Evolutionary conservation across 1,140 invertebrate species (phyloP), one percentile per base, ranked within the genome.

Genomic region (Contarinia nasturtii): DNA sequence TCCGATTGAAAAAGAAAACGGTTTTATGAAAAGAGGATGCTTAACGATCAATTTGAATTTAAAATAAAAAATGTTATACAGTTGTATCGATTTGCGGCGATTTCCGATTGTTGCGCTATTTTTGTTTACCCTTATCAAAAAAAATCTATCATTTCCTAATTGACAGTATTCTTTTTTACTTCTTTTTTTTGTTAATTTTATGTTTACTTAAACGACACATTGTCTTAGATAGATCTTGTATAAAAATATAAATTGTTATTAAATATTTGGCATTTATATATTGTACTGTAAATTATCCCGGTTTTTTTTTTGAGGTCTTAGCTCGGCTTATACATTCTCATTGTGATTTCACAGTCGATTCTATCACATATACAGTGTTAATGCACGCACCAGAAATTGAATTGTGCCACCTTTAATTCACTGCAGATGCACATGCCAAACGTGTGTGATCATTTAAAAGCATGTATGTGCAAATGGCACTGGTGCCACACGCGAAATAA

Each of bases 251-350:
- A 50, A 56, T 54, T 51, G 47, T 52, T 54, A 41, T 27, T 45
- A 46, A 42, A 12, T 48, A 33, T 51, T 52, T 53, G 50, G 50
- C 49, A 58, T 53, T 53, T n/a, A 33, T 18, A 50, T 48, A 51
- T 63, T 61, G 61, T 63, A 63, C 61, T 63, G 63, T 63, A 63
- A 63, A 63, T 63, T 61, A 63, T 63, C 54, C 61, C 58, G 61
- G 61, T 59, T 57, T 45, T 47, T 45, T 20, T 27, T 27, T 27
- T 3, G 10, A 10, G 27, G 3, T 10, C 27, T 27, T 27, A 27
- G 27, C 10, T 27, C 10, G 27, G 27, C 27, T 27, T 27, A 27
- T 27, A 27, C 27, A 27, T 27, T 27, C 27, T 27, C 27, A 10
- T 27, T 10, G 27, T 27, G 27, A 27, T 27, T 27, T 27, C 27